phyloP scores from a whole-genome alignment of 2,888 invertebrate species.

The Neoaliturus tenellus region DNA sequence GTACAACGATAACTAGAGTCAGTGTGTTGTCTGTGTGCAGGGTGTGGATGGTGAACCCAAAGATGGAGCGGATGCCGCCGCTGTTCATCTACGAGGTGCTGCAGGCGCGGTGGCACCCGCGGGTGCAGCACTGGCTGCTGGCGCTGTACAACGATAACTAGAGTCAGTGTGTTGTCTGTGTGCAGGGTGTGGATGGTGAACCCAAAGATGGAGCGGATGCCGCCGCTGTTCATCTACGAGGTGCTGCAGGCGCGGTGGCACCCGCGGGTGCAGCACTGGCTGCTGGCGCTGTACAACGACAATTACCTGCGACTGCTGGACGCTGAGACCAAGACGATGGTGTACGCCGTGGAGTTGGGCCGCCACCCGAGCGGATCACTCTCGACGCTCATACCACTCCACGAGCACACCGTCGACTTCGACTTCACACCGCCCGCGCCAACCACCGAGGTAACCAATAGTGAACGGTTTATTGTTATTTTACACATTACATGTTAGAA shows the following conservation, averaged over 20 bases:
- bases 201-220: background rate
- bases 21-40: background rate
- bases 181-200: background rate
- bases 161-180: no score
- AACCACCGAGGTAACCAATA: no score
- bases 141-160: no score
- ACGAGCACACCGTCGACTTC: constrained; percentile 7
- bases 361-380: background rate
- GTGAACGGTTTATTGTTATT: no score
- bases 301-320: background rate
- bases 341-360: background rate
- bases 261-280: background rate
- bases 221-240: background rate
- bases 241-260: constrained; percentile 11
- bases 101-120: no score
- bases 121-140: no score
- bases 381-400: background rate
- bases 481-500: no score
- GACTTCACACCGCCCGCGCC: background rate
- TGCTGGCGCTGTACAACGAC: constrained; percentile 30
- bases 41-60: background rate
- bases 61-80: background rate
- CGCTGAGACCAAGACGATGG: background rate
- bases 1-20: no score
- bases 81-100: background rate